Evolutionary conservation across 2,888 invertebrate species (phyloP).

Genomic region (Orthosia gracilis): DNA sequence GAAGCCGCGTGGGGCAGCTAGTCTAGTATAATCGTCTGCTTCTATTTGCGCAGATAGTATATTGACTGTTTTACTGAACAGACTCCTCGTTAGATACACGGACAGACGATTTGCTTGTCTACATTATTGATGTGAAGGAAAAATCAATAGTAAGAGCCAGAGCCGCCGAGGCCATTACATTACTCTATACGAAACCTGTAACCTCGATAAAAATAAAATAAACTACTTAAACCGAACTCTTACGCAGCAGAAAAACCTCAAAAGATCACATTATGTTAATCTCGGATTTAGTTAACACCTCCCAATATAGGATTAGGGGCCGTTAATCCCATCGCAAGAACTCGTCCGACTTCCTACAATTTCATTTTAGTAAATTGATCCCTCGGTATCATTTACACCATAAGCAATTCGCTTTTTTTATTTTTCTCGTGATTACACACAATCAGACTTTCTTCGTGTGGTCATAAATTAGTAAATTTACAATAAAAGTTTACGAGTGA

Average conservation of each 20-base stretch:
- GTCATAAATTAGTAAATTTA: slow-evolving; percentile 73
- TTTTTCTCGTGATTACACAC: slow-evolving; percentile 50
- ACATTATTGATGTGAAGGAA: slow-evolving; percentile 60
- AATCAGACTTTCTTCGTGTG: slow-evolving; percentile 58
- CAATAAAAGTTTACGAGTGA: slow-evolving; percentile 80
- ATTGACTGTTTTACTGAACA: slow-evolving; percentile 25
- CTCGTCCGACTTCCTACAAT: slow-evolving; percentile 75
- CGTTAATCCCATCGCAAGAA: slow-evolving; percentile 73
- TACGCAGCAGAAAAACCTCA: slow-evolving; percentile 65
- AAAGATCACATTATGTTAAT: slow-evolving; percentile 76
- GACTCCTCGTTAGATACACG: slow-evolving; percentile 16
- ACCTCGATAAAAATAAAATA: slow-evolving; percentile 55
- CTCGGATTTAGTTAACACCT: slow-evolving; percentile 79
- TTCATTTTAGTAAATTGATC: slow-evolving; percentile 73
- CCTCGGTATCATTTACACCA: slow-evolving; percentile 68
- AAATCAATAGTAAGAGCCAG: slow-evolving; percentile 71
- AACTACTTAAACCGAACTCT: slow-evolving; percentile 40
- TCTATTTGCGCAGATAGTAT: slow-evolving; percentile 21
- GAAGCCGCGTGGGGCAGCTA: no score
- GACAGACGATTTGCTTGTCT: slow-evolving; percentile 40
- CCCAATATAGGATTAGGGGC: slow-evolving; percentile 81
- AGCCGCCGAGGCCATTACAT: slow-evolving; percentile 24
- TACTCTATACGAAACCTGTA: slow-evolving; percentile 32
- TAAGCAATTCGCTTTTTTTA: slow-evolving; percentile 57
- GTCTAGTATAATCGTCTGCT: slow-evolving; percentile 21